A percentile compares a stretch with the other conserved stretches of the same genome.
phyloP scores from a whole-genome alignment of 1,140 invertebrate genomes.

The Galleria mellonella region DNA sequence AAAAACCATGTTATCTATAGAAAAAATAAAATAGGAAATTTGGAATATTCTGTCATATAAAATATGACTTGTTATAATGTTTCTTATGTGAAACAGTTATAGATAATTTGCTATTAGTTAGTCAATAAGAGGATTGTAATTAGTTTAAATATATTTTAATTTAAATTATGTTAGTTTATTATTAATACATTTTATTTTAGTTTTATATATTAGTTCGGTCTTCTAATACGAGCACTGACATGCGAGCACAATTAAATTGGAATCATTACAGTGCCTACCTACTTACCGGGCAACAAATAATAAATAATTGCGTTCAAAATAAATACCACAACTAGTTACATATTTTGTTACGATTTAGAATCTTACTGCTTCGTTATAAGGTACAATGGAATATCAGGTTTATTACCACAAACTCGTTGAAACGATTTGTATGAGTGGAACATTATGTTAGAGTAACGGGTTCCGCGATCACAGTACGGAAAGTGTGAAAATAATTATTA shows the following conservation, averaged over 20 bases:
- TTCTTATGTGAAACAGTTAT: too few species aligned
- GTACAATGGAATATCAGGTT: not conserved
- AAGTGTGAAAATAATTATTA: conserved; percentile 4
- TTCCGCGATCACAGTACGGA: not conserved
- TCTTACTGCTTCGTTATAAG: not conserved
- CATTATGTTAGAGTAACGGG: conserved; percentile 1
- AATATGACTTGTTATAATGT: too few species aligned
- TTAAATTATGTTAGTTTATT: too few species aligned
- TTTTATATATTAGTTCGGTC: not conserved
- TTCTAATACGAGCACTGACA: conserved; percentile 8
- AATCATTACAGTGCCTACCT: conserved; percentile 29
- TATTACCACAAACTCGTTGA: not conserved
- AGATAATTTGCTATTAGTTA: too few species aligned
- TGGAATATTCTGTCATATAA: too few species aligned
- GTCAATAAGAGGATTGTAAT: too few species aligned
- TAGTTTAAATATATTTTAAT: too few species aligned
- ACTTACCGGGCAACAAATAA: conserved; percentile 29
- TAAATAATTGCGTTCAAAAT: conserved; percentile 38
- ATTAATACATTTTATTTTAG: too few species aligned
- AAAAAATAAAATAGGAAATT: too few species aligned
- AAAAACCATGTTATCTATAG: too few species aligned
- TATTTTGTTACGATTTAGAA: not conserved
- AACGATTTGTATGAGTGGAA: not conserved
- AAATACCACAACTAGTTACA: conserved; percentile 13
- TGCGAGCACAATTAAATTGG: conserved; percentile 28